Evolutionary conservation across 2,113 vertebrate species (phyloP).

Genomic region (Sardina pilchardus): DNA sequence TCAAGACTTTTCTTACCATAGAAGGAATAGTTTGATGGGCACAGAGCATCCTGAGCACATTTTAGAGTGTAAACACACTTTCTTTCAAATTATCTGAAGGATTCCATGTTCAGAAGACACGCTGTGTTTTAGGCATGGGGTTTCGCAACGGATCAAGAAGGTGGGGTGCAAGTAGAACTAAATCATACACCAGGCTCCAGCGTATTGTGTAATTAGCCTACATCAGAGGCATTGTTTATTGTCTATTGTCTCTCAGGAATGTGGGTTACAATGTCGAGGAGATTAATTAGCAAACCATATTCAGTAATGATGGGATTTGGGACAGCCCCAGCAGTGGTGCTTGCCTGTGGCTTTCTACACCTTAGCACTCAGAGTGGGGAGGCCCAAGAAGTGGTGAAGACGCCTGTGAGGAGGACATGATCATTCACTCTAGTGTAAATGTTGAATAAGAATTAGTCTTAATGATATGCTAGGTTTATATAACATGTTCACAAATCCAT

Average conservation of each 20-base stretch:
- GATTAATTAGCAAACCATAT: constrained; percentile 37
- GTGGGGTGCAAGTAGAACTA: neutral
- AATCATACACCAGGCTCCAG: neutral
- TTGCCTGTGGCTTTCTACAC: neutral
- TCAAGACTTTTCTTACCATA: constrained; percentile 44
- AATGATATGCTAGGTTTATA: too few relatives aligned
- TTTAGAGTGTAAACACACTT: constrained; percentile 41
- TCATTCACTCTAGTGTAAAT: neutral
- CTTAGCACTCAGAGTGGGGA: neutral
- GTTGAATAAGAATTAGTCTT: too few relatives aligned
- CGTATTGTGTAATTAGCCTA: constrained; percentile 17
- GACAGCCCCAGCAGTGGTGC: neutral
- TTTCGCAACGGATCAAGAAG: neutral
- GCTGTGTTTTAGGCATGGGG: neutral
- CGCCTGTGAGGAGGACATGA: neutral
- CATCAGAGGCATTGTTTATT: constrained; percentile 48
- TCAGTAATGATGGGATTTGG: constrained; percentile 16
- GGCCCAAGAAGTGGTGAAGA: neutral
- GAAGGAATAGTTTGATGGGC: constrained; percentile 39
- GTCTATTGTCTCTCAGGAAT: constrained; percentile 47
- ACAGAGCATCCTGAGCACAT: constrained; percentile 32
- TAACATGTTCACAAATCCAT: too few relatives aligned
- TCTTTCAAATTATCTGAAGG: constrained; percentile 46
- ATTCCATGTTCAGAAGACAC: neutral
- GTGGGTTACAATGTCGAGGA: constrained; percentile 34